Percentiles rank a stretch among this genome's conserved stretches.
Evolutionary conservation across 2,797 vertebrate genomes (phyloP).

Genomic region (Sorex maritimensis): DNA sequence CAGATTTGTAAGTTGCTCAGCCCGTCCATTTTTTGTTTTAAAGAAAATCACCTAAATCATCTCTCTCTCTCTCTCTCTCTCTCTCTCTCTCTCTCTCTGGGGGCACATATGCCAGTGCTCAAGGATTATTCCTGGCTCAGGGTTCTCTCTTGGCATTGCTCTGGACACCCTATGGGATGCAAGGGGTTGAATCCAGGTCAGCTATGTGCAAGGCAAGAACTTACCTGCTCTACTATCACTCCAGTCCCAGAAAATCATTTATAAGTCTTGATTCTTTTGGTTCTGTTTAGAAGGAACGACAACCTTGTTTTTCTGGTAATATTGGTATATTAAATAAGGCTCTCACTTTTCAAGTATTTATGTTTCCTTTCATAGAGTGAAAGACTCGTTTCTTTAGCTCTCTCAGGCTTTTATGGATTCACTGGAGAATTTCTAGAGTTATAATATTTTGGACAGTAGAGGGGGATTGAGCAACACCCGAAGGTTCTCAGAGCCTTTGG

Average conservation of each 20-base stretch:
- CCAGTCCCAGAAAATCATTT: no score
- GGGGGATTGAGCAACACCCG: no score
- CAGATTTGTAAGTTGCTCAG: background rate
- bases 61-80: background rate
- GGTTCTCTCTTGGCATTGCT: no score
- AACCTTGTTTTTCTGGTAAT: constrained; percentile 1
- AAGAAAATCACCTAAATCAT: background rate
- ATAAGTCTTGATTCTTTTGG: background rate
- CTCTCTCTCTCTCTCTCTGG: background rate
- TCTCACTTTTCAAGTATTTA: constrained; percentile 6
- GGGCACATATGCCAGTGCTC: no score
- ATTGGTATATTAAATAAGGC: background rate
- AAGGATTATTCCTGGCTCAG: no score
- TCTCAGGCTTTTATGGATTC: background rate
- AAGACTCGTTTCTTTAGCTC: constrained; percentile 17
- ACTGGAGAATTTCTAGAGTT: background rate
- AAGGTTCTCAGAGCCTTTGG: no score
- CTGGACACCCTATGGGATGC: no score
- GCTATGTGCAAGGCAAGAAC: no score
- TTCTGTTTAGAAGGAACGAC: background rate
- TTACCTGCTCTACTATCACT: no score
- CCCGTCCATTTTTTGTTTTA: background rate
- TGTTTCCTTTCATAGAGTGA: background rate
- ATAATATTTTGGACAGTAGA: no score
- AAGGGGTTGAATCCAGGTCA: no score